phyloP scores from a whole-genome alignment of 2,113 vertebrate genomes.

The Henicopernis longicauda region DNA sequence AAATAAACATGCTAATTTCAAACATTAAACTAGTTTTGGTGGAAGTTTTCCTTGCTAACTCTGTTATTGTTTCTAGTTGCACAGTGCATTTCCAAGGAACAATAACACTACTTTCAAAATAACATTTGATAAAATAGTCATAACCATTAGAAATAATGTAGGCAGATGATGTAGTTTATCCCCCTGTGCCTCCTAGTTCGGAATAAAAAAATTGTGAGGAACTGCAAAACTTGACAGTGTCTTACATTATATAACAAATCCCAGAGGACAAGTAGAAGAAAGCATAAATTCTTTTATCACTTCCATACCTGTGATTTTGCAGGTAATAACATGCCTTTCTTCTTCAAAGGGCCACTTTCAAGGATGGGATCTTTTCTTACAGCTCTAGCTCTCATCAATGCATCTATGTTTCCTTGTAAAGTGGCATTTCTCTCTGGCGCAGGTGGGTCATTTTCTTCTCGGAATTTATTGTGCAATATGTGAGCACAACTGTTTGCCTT shows the following conservation, averaged over 20 bases:
- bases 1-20: neutral
- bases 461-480: neutral
- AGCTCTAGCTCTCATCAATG: conserved; percentile 51
- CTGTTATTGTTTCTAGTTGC: neutral
- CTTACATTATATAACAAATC: neutral
- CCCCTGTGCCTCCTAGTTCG: neutral
- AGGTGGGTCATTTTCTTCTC: neutral
- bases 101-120: neutral
- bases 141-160: neutral
- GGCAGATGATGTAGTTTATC: neutral
- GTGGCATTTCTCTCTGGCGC: conserved; percentile 30
- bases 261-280: neutral
- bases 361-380: neutral
- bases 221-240: neutral
- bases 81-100: neutral
- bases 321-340: conserved; percentile 1
- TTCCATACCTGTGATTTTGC: conserved; percentile 57
- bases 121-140: neutral
- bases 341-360: conserved; percentile 1
- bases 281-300: neutral
- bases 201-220: neutral
- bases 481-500: neutral
- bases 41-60: neutral
- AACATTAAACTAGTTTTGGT: neutral
- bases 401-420: conserved; percentile 48